Base-by-base conservation (phyloP, 2,888 invertebrate genomes). In the Auanema freiburgensis region DNA sequence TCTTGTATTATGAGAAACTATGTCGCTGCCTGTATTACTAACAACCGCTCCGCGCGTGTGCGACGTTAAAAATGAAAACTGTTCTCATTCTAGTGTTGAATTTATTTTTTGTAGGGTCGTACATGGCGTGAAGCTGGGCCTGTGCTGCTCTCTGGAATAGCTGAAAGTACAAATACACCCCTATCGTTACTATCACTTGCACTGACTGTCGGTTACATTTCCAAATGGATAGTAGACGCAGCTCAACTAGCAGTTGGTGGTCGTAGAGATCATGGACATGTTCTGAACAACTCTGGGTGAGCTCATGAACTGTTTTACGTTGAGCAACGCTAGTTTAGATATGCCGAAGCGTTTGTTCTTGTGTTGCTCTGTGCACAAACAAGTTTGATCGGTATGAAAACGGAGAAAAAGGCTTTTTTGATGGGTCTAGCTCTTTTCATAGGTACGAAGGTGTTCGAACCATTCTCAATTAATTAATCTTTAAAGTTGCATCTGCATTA, bases 311-410 rank as follows among this genome's bases (percentile, higher is more conserved):
- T 53, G 24, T 46, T 41, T 23, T 25, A 4, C 25, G 21, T 14
- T 14, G 40, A 40, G 18, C 25, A 33, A 33, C 8, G 14, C 5
- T 41, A 14, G 43, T 59, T 54, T 44, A 87, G 88, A 6, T 86
- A 86, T 84, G 86, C 87, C 1, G 88, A 88, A 77, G 87, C 87
- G 1, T 83, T 87, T 52, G 87, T 87, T 0, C 85, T 88, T 81
- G 80, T 87, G n/a, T 79, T 88, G 1, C 84, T 88, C 10, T 86
- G 87, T 1, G 72, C 86, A 0, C 87, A 88, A 80, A 87, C 87
- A 0, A 87, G 87, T 8, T 77, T 88, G 1, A 82, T 87, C 2
- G 86, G 87, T 56, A 83, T 87, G 71, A 84, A 84, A 62, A 85
- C 86, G 62, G 84, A 86, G 12, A 85, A 87, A 60, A 83, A 87